These are phyloP conservation scores for Psittacula derbiana DNA, from an alignment of 2,797 vertebrate genomes.

Conservation along the genomic window DNA sequence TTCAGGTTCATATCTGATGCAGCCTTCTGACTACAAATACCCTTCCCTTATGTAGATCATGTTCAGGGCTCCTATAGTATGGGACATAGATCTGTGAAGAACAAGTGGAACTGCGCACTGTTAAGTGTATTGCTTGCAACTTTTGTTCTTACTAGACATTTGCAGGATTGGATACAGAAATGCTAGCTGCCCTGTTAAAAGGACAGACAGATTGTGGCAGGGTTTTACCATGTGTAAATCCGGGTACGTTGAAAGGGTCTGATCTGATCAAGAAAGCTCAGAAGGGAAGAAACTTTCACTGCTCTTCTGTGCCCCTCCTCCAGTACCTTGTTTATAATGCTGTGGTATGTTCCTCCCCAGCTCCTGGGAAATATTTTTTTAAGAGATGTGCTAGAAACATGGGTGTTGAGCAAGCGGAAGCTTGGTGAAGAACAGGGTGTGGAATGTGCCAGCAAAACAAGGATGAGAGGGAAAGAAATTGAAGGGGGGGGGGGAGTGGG, in stretches of 20 bases:
- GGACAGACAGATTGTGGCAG: not conserved
- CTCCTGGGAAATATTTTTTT: slow-evolving; percentile 37
- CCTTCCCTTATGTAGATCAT: not conserved
- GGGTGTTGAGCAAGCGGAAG: not conserved
- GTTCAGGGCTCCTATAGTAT: not conserved
- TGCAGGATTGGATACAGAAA: not conserved
- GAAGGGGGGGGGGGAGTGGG: fast-evolving
- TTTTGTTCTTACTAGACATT: not conserved
- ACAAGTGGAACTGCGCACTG: not conserved
- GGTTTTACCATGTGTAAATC: not conserved
- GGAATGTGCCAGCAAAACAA: not conserved
- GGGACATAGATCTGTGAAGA: not conserved
- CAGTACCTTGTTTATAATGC: not conserved
- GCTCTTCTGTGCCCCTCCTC: not conserved
- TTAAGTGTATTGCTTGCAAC: not conserved
- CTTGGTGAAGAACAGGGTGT: not conserved
- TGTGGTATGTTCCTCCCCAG: not conserved
- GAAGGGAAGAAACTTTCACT: not conserved
- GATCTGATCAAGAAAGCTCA: not conserved
- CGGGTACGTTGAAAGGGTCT: not conserved
- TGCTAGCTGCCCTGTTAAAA: not conserved
- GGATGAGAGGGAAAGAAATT: not conserved
- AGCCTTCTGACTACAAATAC: not conserved
- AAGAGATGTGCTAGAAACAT: slow-evolving; percentile 2
- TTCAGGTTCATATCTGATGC: not conserved